Evolutionary conservation across 1,140 invertebrate species (phyloP).

Genomic region (Bathynomus jamesi): DNA sequence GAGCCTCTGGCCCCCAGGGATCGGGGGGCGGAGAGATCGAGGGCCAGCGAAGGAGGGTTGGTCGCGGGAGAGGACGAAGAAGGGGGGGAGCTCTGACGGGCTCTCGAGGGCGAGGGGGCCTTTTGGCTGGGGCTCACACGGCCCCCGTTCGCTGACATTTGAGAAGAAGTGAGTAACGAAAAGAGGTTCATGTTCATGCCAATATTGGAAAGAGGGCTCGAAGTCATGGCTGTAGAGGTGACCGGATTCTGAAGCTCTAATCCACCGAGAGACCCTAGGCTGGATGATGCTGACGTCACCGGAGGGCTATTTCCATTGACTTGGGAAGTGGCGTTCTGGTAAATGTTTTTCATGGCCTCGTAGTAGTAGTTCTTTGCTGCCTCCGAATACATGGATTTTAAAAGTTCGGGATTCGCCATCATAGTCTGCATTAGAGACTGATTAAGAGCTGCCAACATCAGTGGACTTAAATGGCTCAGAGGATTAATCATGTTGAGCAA

Average conservation of each 20-base stretch:
- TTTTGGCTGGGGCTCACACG: slow-evolving; percentile 8
- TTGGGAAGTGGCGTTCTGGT: slow-evolving; percentile 27
- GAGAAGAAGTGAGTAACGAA: slow-evolving; percentile 34
- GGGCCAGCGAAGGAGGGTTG: not conserved
- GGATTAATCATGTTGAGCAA: slow-evolving; percentile 35
- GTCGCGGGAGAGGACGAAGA: slow-evolving; percentile 15
- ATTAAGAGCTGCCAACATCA: slow-evolving; percentile 36
- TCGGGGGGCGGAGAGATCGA: not conserved
- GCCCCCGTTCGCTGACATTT: slow-evolving; percentile 23
- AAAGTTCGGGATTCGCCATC: slow-evolving; percentile 36
- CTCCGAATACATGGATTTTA: slow-evolving; percentile 36
- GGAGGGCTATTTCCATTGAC: slow-evolving; percentile 28
- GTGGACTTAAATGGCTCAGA: slow-evolving; percentile 30
- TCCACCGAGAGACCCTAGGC: not conserved
- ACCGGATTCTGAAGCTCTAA: not conserved
- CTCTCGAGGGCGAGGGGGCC: slow-evolving; percentile 16
- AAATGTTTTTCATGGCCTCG: slow-evolving; percentile 36
- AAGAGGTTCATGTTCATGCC: slow-evolving; percentile 35
- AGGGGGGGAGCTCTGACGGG: slow-evolving; percentile 17
- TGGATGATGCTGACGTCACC: slow-evolving; percentile 8
- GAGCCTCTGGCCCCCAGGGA: slow-evolving; percentile 15
- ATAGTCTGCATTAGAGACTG: slow-evolving; percentile 37
- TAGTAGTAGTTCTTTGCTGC: slow-evolving; percentile 35
- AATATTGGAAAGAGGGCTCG: slow-evolving; percentile 25
- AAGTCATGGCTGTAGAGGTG: slow-evolving; percentile 7